Percentiles rank a stretch among this genome's conserved stretches.
phyloP scores from a whole-genome alignment of 2,113 vertebrate species.

The Mohoua ochrocephala region DNA sequence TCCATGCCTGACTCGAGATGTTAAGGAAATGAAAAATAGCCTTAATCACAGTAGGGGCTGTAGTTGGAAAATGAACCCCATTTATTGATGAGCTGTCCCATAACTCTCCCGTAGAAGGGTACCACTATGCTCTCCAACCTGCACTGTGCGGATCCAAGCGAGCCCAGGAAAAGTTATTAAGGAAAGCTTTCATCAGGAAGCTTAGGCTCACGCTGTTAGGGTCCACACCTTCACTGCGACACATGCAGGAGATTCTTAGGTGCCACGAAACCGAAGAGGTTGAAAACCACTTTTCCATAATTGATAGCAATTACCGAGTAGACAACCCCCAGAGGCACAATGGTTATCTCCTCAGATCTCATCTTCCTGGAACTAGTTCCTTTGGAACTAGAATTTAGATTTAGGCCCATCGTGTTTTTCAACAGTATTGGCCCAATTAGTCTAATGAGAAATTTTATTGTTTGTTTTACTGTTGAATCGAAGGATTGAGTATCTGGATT shows the following conservation, averaged over 20 bases:
- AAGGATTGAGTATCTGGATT: neutral
- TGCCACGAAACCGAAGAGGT: neutral
- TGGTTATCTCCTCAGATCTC: neutral
- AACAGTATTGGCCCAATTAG: conserved; percentile 11
- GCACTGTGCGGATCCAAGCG: neutral
- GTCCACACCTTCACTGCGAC: neutral
- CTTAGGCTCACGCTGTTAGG: neutral
- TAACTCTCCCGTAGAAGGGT: neutral
- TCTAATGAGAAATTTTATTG: conserved; percentile 42
- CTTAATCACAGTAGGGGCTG: neutral
- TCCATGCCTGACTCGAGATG: neutral
- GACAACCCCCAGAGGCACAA: neutral
- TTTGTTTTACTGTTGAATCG: conserved; percentile 40
- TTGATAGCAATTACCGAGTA: neutral
- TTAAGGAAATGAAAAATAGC: conserved; percentile 11
- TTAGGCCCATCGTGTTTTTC: neutral
- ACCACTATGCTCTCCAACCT: neutral
- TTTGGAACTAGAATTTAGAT: neutral
- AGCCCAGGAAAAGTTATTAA: neutral
- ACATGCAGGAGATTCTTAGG: neutral
- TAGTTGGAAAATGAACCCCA: neutral
- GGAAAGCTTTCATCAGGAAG: neutral
- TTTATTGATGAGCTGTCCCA: neutral
- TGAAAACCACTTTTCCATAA: neutral
- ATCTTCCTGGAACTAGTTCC: neutral